Conservation (phyloP, 2,888 invertebrate genomes). For the Zele albiditarsus region DNA sequence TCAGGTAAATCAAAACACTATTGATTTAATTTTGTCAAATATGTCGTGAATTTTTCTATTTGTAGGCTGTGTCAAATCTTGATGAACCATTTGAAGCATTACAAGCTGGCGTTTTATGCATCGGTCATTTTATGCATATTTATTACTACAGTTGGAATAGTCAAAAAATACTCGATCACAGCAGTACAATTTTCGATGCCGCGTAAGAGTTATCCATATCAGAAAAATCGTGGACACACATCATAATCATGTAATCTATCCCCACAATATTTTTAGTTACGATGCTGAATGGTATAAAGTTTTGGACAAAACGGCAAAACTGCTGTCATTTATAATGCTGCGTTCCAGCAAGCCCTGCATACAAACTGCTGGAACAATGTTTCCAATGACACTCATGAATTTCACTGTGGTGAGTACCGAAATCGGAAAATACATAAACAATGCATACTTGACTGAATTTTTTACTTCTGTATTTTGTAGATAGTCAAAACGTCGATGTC, state of each 20-base stretch:
- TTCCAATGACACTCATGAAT: slow-evolving; percentile 40
- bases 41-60: not conserved
- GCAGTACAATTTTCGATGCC: slow-evolving; percentile 21
- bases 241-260: not conserved
- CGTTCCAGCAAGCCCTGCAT: slow-evolving; percentile 27
- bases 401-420: slow-evolving; percentile 24
- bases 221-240: not conserved
- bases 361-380: slow-evolving; percentile 39
- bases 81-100: slow-evolving; percentile 35
- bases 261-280: not conserved
- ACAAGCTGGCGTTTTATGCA: slow-evolving; percentile 13
- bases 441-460: not conserved
- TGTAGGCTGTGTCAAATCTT: slow-evolving; percentile 37
- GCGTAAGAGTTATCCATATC: not conserved
- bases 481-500: slow-evolving; percentile 43
- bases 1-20: slow-evolving; percentile 26
- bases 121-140: slow-evolving; percentile 33
- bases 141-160: slow-evolving; percentile 29
- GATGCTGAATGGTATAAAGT: slow-evolving; percentile 36
- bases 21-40: too few relatives aligned
- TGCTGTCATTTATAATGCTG: slow-evolving; percentile 26
- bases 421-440: not conserved
- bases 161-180: slow-evolving; percentile 28
- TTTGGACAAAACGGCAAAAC: slow-evolving; percentile 23
- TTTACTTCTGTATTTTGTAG: slow-evolving; percentile 9